A percentile compares a stretch with the other conserved stretches of the same genome.
Evolutionary conservation across 2,113 vertebrate species (phyloP).

Genomic region (Pluvialis apricaria): DNA sequence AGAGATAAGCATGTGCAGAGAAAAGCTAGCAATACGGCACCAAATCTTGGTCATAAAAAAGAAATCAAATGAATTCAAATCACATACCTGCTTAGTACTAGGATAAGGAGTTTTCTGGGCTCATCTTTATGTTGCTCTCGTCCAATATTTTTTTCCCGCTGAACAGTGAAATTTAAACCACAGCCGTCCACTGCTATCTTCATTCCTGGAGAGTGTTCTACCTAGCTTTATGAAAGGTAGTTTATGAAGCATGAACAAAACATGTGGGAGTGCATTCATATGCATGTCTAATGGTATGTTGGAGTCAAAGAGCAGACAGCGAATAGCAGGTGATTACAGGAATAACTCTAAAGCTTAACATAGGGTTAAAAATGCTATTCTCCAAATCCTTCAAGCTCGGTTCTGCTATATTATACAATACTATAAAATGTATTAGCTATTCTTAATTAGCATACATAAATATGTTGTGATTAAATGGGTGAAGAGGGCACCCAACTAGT

Average conservation of each 20-base stretch:
- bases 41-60: background rate
- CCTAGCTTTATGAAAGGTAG: background rate
- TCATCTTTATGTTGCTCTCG: background rate
- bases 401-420: background rate
- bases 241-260: background rate
- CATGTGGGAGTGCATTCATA: background rate
- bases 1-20: background rate
- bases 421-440: background rate
- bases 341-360: background rate
- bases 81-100: background rate
- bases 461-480: background rate
- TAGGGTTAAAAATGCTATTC: background rate
- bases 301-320: background rate
- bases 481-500: background rate
- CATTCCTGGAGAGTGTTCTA: background rate
- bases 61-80: background rate
- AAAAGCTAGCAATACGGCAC: background rate
- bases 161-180: background rate
- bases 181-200: background rate
- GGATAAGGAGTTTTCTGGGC: background rate
- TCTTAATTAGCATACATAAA: background rate
- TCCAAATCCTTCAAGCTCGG: background rate
- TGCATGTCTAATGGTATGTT: background rate
- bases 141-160: background rate
- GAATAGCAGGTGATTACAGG: background rate